These are phyloP conservation scores for Peromyscus aztecus DNA, from an alignment of 2,797 vertebrate genomes.

Conservation along the genomic window DNA sequence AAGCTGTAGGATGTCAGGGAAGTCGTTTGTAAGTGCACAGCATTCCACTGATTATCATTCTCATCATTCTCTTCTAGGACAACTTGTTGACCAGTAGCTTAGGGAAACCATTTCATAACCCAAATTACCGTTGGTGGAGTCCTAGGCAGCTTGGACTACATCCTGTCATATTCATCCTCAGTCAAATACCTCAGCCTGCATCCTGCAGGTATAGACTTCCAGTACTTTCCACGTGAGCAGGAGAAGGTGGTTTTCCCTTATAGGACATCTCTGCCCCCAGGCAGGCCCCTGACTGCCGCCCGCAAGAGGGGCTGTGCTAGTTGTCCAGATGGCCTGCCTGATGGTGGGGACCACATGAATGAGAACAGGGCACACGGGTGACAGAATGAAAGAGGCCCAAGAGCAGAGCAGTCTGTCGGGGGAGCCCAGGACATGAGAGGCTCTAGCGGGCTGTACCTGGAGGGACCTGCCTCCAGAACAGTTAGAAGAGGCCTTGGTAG, in stretches of 20 bases:
- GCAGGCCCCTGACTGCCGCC: neutral
- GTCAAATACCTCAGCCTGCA: neutral
- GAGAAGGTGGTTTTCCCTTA: neutral
- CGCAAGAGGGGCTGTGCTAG: neutral
- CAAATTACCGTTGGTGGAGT: accelerated
- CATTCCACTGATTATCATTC: neutral
- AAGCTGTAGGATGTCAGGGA: neutral
- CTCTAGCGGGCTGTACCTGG: accelerated
- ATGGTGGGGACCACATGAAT: neutral
- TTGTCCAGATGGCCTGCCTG: neutral
- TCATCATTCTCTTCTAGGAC: neutral
- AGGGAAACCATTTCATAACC: neutral
- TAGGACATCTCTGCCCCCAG: neutral
- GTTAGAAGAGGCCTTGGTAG: neutral
- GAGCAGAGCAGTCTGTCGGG: neutral
- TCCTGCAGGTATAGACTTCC: accelerated
- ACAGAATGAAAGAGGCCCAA: accelerated
- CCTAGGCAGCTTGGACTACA: neutral
- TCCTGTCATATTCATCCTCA: neutral
- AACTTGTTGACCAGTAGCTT: neutral
- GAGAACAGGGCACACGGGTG: neutral
- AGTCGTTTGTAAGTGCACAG: neutral
- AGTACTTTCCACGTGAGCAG: neutral
- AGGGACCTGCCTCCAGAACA: neutral
- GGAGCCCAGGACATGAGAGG: neutral